Conservation (phyloP, 2,888 invertebrate genomes). For the Junonia oenone region DNA sequence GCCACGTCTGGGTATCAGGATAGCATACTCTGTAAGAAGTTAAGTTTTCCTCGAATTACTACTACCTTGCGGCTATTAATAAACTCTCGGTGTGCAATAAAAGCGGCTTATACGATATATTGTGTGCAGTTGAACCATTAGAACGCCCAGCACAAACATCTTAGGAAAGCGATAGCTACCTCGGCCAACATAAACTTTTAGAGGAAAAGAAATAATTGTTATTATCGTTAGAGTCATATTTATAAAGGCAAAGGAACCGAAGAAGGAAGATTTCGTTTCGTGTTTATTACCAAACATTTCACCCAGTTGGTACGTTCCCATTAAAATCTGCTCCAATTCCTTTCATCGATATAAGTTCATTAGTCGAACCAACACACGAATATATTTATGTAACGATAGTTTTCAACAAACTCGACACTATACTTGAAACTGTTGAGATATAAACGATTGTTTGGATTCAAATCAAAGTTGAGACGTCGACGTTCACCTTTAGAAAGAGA, state of each 20-base stretch:
- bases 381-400: no score
- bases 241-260: neutral
- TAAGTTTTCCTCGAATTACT: slow-evolving; percentile 14
- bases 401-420: no score
- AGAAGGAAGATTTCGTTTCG: no score
- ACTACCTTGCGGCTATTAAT: slow-evolving; percentile 18
- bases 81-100: slow-evolving; percentile 16
- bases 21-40: slow-evolving; percentile 1
- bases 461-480: neutral
- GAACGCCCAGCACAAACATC: slow-evolving; percentile 16
- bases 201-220: neutral
- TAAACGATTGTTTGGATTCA: neutral
- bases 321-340: no score
- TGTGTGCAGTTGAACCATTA: slow-evolving; percentile 15
- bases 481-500: slow-evolving; percentile 2
- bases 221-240: neutral
- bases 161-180: slow-evolving; percentile 5
- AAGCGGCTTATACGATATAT: slow-evolving; percentile 17
- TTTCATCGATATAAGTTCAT: no score
- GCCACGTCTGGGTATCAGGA: neutral
- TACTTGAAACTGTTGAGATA: no score
- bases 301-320: no score
- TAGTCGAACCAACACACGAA: no score
- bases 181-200: slow-evolving; percentile 5
- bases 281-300: no score